Percentiles rank a stretch among this genome's conserved stretches.
phyloP scores from a whole-genome alignment of 2,797 vertebrate species.

The Chromis chromis region DNA sequence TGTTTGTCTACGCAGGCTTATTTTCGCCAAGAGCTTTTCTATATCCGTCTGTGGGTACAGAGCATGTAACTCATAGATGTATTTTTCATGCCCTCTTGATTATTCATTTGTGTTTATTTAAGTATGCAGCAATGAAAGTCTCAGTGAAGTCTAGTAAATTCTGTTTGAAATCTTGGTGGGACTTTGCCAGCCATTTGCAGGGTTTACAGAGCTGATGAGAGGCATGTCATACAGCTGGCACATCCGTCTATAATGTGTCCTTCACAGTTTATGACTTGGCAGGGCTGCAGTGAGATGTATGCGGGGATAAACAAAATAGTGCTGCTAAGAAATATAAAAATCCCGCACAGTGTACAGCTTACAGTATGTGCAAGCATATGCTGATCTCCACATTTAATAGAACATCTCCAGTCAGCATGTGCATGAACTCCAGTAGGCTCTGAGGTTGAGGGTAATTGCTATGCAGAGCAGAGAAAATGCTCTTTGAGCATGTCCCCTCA shows the following conservation, averaged over 20 bases:
- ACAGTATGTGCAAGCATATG: slow-evolving; percentile 26
- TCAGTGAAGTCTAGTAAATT: slow-evolving; percentile 38
- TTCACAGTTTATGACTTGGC: slow-evolving; percentile 59
- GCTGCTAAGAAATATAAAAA: slow-evolving; percentile 23
- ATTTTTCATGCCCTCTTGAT: slow-evolving; percentile 59
- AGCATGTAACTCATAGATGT: slow-evolving; percentile 40
- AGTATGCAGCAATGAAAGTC: slow-evolving; percentile 44
- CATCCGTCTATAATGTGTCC: slow-evolving; percentile 41
- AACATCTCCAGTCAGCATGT: slow-evolving; percentile 45
- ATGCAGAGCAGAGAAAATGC: slow-evolving; percentile 58
- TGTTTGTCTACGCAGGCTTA: slow-evolving; percentile 15
- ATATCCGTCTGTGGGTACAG: slow-evolving; percentile 37
- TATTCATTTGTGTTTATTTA: slow-evolving; percentile 69
- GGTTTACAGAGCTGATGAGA: slow-evolving; percentile 52
- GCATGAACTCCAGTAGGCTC: slow-evolving; percentile 49
- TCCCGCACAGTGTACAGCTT: slow-evolving; percentile 15
- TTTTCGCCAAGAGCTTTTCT: slow-evolving; percentile 13
- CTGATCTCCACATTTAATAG: slow-evolving; percentile 47
- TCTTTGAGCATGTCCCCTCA: slow-evolving; percentile 53
- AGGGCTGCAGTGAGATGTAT: slow-evolving; percentile 35
- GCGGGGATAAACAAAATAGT: slow-evolving; percentile 44
- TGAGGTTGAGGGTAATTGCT: slow-evolving; percentile 57
- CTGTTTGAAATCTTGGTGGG: slow-evolving; percentile 53
- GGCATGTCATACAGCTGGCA: slow-evolving; percentile 34
- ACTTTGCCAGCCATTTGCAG: slow-evolving; percentile 46